Base-by-base conservation (phyloP, 2,797 vertebrate genomes). In the Mionectes olivaceus region DNA sequence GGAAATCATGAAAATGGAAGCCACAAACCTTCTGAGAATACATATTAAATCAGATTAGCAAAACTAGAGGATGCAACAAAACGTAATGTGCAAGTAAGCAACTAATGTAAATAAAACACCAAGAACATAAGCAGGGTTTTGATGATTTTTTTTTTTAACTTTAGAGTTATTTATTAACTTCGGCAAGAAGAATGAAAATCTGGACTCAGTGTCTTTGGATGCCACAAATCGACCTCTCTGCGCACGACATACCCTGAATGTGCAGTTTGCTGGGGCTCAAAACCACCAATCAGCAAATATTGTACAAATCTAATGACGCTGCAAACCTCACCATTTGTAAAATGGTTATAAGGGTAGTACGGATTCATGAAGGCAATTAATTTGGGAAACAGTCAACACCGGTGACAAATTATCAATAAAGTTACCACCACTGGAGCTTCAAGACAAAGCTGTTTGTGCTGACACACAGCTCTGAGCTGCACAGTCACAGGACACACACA, bases 11-110 rank as follows among this genome's bases (percentile, higher is more conserved):
- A 86, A 86, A 88, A 86, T 37, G 52, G 60, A 93, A 70, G 71
- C 70, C 80, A 95, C 85, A 93, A 88, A 79, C 70, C 41, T 92
- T 81, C 55, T 77, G 67, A 86, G 55, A 87, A 75, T 63, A 88
- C 0, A 0, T 70, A 65, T 43, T 76, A 73, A 80, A 56, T 50
- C 33, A 75, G 37, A 57, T 81, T 86, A 86, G 75, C 57, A 71
- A 21, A 89, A 87, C 82, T 1, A 89, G 33, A 86, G n/a, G 33
- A 71, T 84, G 79, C 41, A 83, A 91, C 57, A 87, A 79, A 83
- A 93, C 19, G 33, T 30, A 37, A 84, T 13, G 50, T 80, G 63
- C 47, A 70, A 80, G 25, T 82, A 92, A 82, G 71, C 52, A 74
- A 74, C 41, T 73, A 19, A 90, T 23, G 35, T 43, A 86, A 92